phyloP scores from a whole-genome alignment of 2,888 invertebrate genomes.

The Lysandra coridon region DNA sequence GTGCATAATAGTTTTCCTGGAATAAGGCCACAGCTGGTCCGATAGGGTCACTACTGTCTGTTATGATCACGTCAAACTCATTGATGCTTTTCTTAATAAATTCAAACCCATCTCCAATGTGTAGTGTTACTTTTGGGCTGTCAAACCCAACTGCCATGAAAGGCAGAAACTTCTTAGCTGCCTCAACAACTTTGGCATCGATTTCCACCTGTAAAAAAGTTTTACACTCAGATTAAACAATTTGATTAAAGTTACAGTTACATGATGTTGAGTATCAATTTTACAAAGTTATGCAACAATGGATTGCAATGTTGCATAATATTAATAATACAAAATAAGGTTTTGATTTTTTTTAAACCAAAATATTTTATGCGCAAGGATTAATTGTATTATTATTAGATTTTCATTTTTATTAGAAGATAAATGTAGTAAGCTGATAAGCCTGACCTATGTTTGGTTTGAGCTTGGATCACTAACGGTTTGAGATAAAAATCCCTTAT shows the following conservation, averaged over 20 bases:
- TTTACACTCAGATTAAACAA: not conserved
- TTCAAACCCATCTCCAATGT: constrained; percentile 96
- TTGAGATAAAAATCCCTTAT: constrained; percentile 10
- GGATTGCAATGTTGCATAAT: not conserved
- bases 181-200: constrained; percentile 93
- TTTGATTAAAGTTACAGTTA: too few species aligned
- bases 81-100: constrained; percentile 92
- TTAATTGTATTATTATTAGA: not conserved
- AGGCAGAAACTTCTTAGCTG: constrained; percentile 93
- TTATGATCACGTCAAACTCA: constrained; percentile 98
- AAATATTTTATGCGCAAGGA: not conserved
- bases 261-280: not conserved
- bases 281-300: not conserved
- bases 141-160: constrained; percentile 94
- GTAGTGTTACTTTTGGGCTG: constrained; percentile 89
- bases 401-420: not conserved
- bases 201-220: constrained; percentile 90
- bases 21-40: constrained; percentile 88
- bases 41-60: constrained; percentile 98
- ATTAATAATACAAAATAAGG: not conserved
- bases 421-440: constrained; percentile 4
- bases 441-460: constrained; percentile 11
- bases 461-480: too few species aligned
- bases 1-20: constrained; percentile 89
- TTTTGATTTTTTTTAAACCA: not conserved